Evolutionary conservation across 1,140 invertebrate species (phyloP).

Genomic region (Leptopilina clavipes): DNA sequence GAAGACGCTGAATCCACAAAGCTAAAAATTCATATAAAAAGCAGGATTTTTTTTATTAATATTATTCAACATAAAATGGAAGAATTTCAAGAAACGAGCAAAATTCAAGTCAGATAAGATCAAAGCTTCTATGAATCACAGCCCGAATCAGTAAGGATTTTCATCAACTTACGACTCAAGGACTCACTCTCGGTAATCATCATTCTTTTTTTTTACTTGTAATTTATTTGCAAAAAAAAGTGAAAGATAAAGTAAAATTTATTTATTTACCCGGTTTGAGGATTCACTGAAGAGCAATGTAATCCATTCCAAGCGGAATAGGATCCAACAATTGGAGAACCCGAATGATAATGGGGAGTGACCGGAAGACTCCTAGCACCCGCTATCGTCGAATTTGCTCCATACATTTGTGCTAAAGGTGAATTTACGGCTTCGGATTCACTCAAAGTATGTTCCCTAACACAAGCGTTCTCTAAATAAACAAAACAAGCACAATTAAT

Average conservation of each 20-base stretch:
- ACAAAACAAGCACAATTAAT: slow-evolving; percentile 38
- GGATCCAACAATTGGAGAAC: slow-evolving; percentile 65
- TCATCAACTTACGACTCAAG: slow-evolving; percentile 70
- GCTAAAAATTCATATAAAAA: slow-evolving; percentile 52
- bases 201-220: slow-evolving; percentile 47
- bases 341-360: slow-evolving; percentile 70
- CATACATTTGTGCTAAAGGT: slow-evolving; percentile 71
- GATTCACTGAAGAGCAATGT: slow-evolving; percentile 55
- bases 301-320: slow-evolving; percentile 67
- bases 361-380: slow-evolving; percentile 69
- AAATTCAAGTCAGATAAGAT: slow-evolving; percentile 71
- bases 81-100: background rate
- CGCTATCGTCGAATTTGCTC: slow-evolving; percentile 61
- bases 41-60: slow-evolving; percentile 34
- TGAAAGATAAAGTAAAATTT: background rate
- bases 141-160: slow-evolving; percentile 69
- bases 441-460: slow-evolving; percentile 63
- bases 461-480: slow-evolving; percentile 53
- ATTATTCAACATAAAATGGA: slow-evolving; percentile 12
- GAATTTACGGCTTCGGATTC: slow-evolving; percentile 67
- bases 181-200: slow-evolving; percentile 69
- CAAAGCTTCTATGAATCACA: slow-evolving; percentile 68
- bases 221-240: slow-evolving; percentile 5
- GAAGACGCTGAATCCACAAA: slow-evolving; percentile 64
- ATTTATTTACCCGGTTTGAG: slow-evolving; percentile 61